Conservation (phyloP, 2,888 invertebrate species). For the Dione vanillae region DNA sequence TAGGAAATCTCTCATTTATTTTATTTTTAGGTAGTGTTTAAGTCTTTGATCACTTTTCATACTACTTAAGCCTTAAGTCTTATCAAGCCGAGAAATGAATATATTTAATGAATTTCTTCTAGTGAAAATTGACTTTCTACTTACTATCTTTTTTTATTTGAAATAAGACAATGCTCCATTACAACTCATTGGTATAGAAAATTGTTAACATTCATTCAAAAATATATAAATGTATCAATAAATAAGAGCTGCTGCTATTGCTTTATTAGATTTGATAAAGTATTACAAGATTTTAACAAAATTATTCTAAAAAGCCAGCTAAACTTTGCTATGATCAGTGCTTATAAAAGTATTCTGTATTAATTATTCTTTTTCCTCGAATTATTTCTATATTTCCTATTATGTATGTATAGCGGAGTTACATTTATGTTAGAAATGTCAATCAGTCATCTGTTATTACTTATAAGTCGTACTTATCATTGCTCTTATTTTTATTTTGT, state of each 20-base stretch:
- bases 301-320: neutral
- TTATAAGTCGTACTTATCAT: too few species aligned
- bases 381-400: conserved; percentile 1
- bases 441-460: neutral
- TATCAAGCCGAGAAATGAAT: neutral
- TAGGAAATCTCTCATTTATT: too few species aligned
- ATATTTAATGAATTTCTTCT: neutral
- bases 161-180: too few species aligned
- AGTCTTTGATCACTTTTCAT: too few species aligned
- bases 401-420: neutral
- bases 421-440: neutral
- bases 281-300: neutral
- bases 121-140: neutral
- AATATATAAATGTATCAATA: neutral
- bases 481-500: neutral
- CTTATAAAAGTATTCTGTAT: too few species aligned
- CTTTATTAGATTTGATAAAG: neutral
- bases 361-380: too few species aligned
- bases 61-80: neutral
- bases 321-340: conserved; percentile 4
- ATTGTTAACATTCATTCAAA: too few species aligned
- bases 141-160: too few species aligned
- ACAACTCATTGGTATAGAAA: too few species aligned
- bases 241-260: neutral
- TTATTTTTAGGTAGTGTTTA: too few species aligned